Evolutionary conservation across 2,113 vertebrate genomes (phyloP).

Genomic region (Phycodurus eques): DNA sequence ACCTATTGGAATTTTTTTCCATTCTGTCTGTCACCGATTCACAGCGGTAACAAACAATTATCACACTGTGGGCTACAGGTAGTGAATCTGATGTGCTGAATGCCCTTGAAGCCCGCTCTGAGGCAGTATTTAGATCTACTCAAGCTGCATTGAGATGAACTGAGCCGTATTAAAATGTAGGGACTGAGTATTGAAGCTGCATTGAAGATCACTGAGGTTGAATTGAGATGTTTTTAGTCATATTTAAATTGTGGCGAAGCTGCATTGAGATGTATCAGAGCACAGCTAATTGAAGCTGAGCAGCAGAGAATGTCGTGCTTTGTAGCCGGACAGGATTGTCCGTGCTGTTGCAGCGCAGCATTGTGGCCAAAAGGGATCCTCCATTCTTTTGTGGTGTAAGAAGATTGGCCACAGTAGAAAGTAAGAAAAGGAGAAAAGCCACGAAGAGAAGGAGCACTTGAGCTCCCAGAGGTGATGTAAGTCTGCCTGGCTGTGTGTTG

Average conservation of each 20-base stretch:
- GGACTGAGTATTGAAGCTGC: slow-evolving; percentile 43
- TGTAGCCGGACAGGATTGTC: slow-evolving; percentile 61
- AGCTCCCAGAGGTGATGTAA: slow-evolving; percentile 65
- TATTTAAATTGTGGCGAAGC: slow-evolving; percentile 62
- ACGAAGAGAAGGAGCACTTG: slow-evolving; percentile 55
- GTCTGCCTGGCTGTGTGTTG: slow-evolving; percentile 51
- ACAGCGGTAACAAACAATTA: slow-evolving; percentile 38
- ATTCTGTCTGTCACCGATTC: slow-evolving; percentile 57
- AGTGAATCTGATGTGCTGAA: slow-evolving; percentile 39
- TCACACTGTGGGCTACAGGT: slow-evolving; percentile 44
- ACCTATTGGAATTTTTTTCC: slow-evolving; percentile 49
- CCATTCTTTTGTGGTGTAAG: slow-evolving; percentile 64
- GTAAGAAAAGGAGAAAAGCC: slow-evolving; percentile 61
- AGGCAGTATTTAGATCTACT: slow-evolving; percentile 54
- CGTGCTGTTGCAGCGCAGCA: slow-evolving; percentile 50
- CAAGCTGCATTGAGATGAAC: slow-evolving; percentile 57
- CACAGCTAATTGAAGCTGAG: slow-evolving; percentile 74
- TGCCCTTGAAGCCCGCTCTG: slow-evolving; percentile 29
- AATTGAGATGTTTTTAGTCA: slow-evolving; percentile 73
- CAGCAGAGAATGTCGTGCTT: slow-evolving; percentile 67
- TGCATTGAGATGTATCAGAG: slow-evolving; percentile 72
- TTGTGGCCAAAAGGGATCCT: slow-evolving; percentile 60
- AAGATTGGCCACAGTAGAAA: slow-evolving; percentile 62
- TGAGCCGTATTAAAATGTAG: slow-evolving; percentile 62
- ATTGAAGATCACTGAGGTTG: slow-evolving; percentile 65